These are phyloP conservation scores for Agonopterix alstromeriana DNA, from an alignment of 2,888 invertebrate genomes.

Conservation along the genomic window DNA sequence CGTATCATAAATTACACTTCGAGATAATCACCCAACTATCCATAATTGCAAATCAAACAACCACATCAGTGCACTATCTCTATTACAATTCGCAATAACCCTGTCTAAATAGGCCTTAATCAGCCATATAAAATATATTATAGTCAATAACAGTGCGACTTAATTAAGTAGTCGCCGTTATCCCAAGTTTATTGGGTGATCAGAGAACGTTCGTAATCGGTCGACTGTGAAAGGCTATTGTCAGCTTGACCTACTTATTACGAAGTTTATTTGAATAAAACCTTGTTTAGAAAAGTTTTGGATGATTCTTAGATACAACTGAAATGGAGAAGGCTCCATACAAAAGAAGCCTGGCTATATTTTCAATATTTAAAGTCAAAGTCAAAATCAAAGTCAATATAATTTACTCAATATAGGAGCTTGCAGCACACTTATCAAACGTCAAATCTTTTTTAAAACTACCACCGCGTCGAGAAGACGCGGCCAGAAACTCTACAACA, in stretches of 20 bases:
- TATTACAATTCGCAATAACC: background rate
- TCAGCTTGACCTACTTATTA: background rate
- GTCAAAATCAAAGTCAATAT: no score
- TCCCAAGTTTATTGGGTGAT: slow-evolving; percentile 13
- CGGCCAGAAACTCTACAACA: no score
- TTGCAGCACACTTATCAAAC: no score
- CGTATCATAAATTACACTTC: no score
- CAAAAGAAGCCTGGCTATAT: no score
- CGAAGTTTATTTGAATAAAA: background rate
- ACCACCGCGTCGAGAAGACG: no score
- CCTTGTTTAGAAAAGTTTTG: background rate
- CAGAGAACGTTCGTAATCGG: slow-evolving; percentile 8
- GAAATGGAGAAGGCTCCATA: no score
- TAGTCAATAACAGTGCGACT: slow-evolving; percentile 17
- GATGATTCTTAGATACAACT: background rate
- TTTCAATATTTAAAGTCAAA: no score
- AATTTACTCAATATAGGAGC: no score
- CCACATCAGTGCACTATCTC: background rate
- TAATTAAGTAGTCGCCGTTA: slow-evolving; percentile 18
- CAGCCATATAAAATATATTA: slow-evolving; percentile 18
- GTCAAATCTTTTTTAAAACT: no score
- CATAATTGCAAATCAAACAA: background rate
- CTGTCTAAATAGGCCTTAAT: slow-evolving; percentile 3
- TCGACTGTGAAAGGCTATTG: slow-evolving; percentile 3
- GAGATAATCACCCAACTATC: no score